These are phyloP conservation scores for Heterocephalus glaber DNA, from an alignment of 2,113 vertebrate genomes.

Conservation along the genomic window DNA sequence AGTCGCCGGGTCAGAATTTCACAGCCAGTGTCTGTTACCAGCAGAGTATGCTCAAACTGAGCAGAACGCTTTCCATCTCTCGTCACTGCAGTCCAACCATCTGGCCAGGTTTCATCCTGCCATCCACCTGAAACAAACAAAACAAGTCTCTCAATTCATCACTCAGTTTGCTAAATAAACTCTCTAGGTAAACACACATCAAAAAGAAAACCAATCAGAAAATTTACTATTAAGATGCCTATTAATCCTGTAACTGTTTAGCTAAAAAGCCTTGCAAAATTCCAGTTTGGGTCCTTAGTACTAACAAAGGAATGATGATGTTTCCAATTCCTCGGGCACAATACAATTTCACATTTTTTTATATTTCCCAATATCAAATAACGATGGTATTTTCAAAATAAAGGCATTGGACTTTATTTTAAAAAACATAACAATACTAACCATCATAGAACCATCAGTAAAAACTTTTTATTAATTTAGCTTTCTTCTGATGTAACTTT, in stretches of 20 bases:
- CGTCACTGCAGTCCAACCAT: slow-evolving; percentile 97
- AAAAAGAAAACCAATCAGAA: background rate
- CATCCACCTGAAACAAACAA: slow-evolving; percentile 90
- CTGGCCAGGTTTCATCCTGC: slow-evolving; percentile 99
- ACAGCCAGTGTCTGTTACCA: slow-evolving; percentile 97
- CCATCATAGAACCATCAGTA: background rate
- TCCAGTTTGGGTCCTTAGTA: background rate
- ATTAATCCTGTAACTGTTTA: background rate
- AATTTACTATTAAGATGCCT: background rate
- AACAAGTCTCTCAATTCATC: background rate
- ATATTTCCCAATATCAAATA: background rate
- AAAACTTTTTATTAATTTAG: background rate
- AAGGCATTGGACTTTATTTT: background rate
- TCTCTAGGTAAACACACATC: background rate
- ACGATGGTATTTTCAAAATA: slow-evolving; percentile 44
- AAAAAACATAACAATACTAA: background rate
- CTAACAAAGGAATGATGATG: background rate
- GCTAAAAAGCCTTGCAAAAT: background rate
- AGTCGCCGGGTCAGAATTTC: slow-evolving; percentile 94
- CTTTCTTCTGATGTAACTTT: background rate
- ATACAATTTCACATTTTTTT: background rate
- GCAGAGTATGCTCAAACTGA: slow-evolving; percentile 98
- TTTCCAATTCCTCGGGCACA: background rate
- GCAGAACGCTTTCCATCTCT: slow-evolving; percentile 97
- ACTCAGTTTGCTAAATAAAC: background rate